A percentile compares a stretch with the other conserved stretches of the same genome.
phyloP scores from a whole-genome alignment of 2,113 vertebrate genomes.

The Macroglossus sobrinus region DNA sequence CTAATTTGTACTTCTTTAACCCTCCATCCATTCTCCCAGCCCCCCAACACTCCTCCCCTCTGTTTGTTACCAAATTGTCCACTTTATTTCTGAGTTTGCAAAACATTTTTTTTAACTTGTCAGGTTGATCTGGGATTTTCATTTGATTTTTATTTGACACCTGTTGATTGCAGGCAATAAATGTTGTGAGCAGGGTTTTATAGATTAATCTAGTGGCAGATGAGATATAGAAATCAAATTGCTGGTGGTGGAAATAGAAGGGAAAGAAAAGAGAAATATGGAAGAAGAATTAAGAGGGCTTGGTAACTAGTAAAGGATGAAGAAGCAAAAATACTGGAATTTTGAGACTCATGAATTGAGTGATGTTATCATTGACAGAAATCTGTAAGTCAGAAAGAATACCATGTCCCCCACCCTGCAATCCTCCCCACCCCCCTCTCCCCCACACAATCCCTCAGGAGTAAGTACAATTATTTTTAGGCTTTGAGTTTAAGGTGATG shows the following conservation, averaged over 20 bases:
- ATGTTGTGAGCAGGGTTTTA: background rate
- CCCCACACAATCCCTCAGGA: accelerated
- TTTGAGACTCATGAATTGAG: background rate
- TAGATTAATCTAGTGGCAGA: background rate
- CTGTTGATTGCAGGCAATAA: background rate
- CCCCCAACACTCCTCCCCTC: too few relatives aligned
- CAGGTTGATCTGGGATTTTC: background rate
- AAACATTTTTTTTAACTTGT: background rate
- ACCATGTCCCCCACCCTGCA: background rate
- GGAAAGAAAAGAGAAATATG: background rate
- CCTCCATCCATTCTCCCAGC: too few relatives aligned
- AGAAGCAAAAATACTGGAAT: background rate
- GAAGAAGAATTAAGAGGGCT: background rate
- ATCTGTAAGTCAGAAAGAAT: background rate
- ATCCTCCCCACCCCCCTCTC: accelerated
- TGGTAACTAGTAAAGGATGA: background rate
- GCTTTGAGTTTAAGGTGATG: background rate
- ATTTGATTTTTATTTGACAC: background rate
- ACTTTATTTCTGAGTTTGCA: too few relatives aligned
- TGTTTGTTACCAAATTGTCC: too few relatives aligned
- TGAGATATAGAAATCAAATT: background rate
- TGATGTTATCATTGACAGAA: background rate
- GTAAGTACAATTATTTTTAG: background rate
- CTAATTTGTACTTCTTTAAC: too few relatives aligned
- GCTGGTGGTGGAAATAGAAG: background rate